phyloP scores from a whole-genome alignment of 1,140 invertebrate genomes.

The Drosophila pruinosa region DNA sequence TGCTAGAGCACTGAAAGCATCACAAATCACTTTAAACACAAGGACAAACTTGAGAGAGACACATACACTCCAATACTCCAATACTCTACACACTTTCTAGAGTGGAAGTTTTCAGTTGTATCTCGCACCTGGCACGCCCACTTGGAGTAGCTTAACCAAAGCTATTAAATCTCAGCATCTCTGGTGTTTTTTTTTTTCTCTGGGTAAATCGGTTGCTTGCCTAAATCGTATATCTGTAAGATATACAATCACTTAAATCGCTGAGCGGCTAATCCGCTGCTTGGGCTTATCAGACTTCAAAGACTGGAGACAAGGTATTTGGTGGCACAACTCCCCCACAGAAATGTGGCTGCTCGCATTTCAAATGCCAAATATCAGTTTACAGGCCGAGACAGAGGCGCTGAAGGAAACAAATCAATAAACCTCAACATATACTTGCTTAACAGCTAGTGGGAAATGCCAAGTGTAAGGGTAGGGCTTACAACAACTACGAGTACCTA shows the following conservation, averaged over 20 bases:
- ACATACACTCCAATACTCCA: not conserved
- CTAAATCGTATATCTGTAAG: constrained; percentile 75
- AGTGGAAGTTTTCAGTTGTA: not conserved
- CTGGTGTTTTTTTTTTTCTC: constrained; percentile 7
- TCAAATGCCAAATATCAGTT: constrained; percentile 78
- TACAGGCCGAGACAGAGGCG: constrained; percentile 35
- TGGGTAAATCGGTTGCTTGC: constrained; percentile 3
- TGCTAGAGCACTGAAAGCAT: constrained; percentile 59
- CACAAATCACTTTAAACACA: constrained; percentile 79
- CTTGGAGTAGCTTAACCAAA: constrained; percentile 48
- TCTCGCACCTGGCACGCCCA: constrained; percentile 34
- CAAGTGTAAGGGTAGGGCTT: not conserved
- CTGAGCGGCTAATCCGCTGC: constrained; percentile 76
- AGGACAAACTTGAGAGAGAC: constrained; percentile 59
- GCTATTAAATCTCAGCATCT: constrained; percentile 77
- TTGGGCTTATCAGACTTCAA: constrained; percentile 42
- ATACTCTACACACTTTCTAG: not conserved
- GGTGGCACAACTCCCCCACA: constrained; percentile 3
- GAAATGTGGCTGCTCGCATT: constrained; percentile 46
- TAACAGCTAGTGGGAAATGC: constrained; percentile 2
- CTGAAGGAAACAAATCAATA: constrained; percentile 70
- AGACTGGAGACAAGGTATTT: constrained; percentile 1
- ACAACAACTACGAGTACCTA: constrained; percentile 23
- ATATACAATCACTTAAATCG: constrained; percentile 81
- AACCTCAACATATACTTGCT: constrained; percentile 52